Percentiles rank a stretch among this genome's conserved stretches.
phyloP scores from a whole-genome alignment of 2,113 vertebrate species.

The Dromas ardeola region DNA sequence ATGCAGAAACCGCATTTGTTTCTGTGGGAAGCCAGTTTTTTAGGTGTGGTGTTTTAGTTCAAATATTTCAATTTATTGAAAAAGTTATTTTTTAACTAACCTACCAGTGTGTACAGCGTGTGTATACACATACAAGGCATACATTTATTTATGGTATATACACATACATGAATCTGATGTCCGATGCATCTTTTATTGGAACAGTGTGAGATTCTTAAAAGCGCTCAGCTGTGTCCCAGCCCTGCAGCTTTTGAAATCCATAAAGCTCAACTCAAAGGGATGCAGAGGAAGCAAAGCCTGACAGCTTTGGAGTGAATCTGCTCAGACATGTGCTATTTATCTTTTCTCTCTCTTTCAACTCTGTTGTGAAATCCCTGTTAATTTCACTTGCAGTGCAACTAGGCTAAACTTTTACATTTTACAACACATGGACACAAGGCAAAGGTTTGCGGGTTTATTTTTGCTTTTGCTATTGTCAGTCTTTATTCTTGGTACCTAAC shows the following conservation, averaged over 20 bases:
- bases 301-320: neutral
- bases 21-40: neutral
- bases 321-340: neutral
- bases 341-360: neutral
- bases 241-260: neutral
- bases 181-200: neutral
- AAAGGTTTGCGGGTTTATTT: neutral
- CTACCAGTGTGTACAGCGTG: too few relatives aligned
- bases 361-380: neutral
- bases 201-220: neutral
- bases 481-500: neutral
- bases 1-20: neutral
- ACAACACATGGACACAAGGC: fast-evolving
- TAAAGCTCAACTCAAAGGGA: neutral
- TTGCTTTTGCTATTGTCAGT: neutral
- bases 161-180: neutral
- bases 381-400: neutral
- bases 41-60: neutral
- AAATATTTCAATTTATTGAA: neutral
- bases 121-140: neutral
- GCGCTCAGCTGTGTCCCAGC: fast-evolving
- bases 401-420: neutral
- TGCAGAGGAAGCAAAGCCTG: neutral
- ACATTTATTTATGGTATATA: neutral
- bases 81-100: neutral